Evolutionary conservation across 1,140 invertebrate genomes (phyloP).

Genomic region (Adoxophyes honmai): DNA sequence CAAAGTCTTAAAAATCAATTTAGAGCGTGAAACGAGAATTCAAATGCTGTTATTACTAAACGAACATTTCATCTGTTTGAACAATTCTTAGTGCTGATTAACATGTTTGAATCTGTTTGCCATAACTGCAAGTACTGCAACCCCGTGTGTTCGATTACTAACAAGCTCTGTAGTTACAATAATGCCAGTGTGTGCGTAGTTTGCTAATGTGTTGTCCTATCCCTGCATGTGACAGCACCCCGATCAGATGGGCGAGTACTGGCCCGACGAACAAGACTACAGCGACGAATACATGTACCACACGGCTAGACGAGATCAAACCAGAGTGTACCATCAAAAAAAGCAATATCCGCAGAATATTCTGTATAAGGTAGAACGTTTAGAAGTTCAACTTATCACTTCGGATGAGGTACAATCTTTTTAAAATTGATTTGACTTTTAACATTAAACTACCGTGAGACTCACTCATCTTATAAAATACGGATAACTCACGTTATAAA

Average conservation of each 20-base stretch:
- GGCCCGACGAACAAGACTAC: slow-evolving; percentile 67
- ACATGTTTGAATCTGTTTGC: background rate
- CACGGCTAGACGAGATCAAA: slow-evolving; percentile 66
- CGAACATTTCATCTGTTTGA: no score
- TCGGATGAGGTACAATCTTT: background rate
- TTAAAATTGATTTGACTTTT: slow-evolving; percentile 2
- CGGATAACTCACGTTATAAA: no score
- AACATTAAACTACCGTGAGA: no score
- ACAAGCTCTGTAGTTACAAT: slow-evolving; percentile 21
- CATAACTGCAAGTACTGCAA: slow-evolving; percentile 4
- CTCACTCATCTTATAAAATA: no score
- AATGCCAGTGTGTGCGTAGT: slow-evolving; percentile 39
- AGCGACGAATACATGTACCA: slow-evolving; percentile 72
- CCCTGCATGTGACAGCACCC: slow-evolving; percentile 56
- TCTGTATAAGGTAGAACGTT: slow-evolving; percentile 62
- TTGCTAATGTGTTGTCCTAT: slow-evolving; percentile 40
- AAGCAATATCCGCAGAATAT: slow-evolving; percentile 72
- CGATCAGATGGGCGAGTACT: slow-evolving; percentile 53
- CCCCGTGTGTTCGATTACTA: slow-evolving; percentile 14
- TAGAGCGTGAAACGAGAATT: no score
- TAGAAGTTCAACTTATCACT: slow-evolving; percentile 6
- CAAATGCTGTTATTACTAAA: no score
- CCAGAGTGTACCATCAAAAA: slow-evolving; percentile 67
- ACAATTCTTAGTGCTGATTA: background rate
- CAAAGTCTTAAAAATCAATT: background rate